Base-by-base conservation (phyloP, 2,797 vertebrate genomes). In the Chrosomus eos region DNA sequence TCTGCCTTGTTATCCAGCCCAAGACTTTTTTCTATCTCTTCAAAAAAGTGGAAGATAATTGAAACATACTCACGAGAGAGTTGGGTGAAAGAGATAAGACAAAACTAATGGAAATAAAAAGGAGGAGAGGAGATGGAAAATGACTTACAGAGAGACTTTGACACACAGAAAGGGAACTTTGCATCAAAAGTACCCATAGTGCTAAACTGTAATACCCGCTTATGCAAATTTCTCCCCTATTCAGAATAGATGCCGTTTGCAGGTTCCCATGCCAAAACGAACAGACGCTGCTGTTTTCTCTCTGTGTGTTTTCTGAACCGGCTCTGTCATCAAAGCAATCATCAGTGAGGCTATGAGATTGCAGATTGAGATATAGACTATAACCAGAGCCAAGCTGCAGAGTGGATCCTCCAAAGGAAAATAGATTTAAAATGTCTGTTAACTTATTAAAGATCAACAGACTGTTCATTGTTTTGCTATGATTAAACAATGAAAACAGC, bases 181-280 rank as follows among this genome's bases (percentile, higher is more conserved):
- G 88, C 90, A 91, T 92, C 91, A 79, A 87, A 87, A 60, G 89
- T 88, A 91, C 90, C 93, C 90, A 91, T 86, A 87, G 91, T 91
- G 90, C 91, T 90, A 86, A 87, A 87, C 84, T 87, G 89, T 92
- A 93, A 93, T 92, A 92, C 90, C 90, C 89, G 90, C 91, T 94
- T 93, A 95, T 94, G 93, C 92, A 94, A 94, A 94, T 94, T 89
- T 88, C 83, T 88, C 84, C 89, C 82, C 83, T 68, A 86, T 87
- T 92, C 90, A 89, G 91, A 72, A 81, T 80, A 82, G 91, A 90
- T 89, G 66, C 66, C 36, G 53, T 60, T 71, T 33, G 75, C 38
- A 77, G 75, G 67, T 84, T 67, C 67, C 64, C 26, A 77, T 84
- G 82, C 76, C 80, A 82, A 79, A 28, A 60, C 9, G 77, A 64